Percentiles rank a stretch among this genome's conserved stretches.
These are phyloP conservation scores for Scaptodrosophila latifasciaeformis DNA, from an alignment of 2,888 invertebrate species.

Conservation along the genomic window DNA sequence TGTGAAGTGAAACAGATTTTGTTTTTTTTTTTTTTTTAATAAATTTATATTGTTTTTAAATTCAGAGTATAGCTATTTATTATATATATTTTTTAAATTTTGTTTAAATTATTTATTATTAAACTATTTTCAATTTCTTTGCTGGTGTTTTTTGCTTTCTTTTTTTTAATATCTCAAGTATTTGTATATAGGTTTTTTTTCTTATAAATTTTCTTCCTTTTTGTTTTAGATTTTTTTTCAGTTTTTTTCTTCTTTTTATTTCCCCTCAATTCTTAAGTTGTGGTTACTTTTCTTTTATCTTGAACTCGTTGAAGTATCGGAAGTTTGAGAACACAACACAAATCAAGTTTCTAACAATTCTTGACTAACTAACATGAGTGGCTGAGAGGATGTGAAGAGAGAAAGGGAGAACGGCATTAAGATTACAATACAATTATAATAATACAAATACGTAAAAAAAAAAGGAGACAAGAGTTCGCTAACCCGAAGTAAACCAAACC, in stretches of 20 bases:
- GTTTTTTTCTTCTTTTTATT: neutral
- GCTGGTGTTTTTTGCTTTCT: conserved; percentile 23
- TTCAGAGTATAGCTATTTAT: conserved; percentile 58
- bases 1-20: too few relatives aligned
- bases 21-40: conserved; percentile 61
- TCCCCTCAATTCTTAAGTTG: too few relatives aligned
- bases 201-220: conserved; percentile 17
- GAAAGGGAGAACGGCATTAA: too few relatives aligned
- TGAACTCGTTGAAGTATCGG: too few relatives aligned
- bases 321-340: too few relatives aligned
- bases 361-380: too few relatives aligned
- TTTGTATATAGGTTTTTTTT: conserved; percentile 18
- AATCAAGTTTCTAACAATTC: too few relatives aligned
- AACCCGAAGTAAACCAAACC: neutral
- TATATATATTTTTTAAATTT: conserved; percentile 47
- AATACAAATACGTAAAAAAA: neutral
- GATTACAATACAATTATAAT: too few relatives aligned
- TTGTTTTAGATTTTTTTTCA: conserved; percentile 18
- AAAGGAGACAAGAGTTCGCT: neutral
- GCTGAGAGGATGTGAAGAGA: too few relatives aligned
- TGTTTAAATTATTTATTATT: conserved; percentile 66
- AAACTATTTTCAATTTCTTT: conserved; percentile 52
- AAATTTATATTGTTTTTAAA: conserved; percentile 15
- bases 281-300: too few relatives aligned
- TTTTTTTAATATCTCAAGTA: conserved; percentile 16